Conservation (phyloP, 2,797 vertebrate species). For the Epinephelus awoara region DNA sequence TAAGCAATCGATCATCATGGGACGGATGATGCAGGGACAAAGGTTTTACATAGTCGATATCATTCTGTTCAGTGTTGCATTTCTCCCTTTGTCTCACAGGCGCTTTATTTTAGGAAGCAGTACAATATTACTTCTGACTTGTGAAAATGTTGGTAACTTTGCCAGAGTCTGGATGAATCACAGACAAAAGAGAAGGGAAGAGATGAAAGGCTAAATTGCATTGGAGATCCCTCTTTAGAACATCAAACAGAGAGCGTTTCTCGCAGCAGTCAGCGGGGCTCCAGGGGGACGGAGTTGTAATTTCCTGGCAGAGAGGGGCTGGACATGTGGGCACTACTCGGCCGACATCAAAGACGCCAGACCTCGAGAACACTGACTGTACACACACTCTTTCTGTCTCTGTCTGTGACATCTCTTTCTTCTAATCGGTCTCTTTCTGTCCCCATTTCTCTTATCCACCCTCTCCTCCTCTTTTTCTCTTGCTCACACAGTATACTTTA, state of each 20-base stretch:
- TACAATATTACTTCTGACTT: conserved; percentile 72
- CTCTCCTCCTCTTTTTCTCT: not conserved
- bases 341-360: conserved; percentile 83
- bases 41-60: conserved; percentile 1
- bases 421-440: conserved; percentile 42
- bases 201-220: conserved; percentile 87
- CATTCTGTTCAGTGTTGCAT: conserved; percentile 21
- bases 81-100: conserved; percentile 45
- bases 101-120: conserved; percentile 60
- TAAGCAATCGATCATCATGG: conserved; percentile 5
- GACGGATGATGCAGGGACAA: not conserved
- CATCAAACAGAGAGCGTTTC: conserved; percentile 83
- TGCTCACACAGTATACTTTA: conserved; percentile 14
- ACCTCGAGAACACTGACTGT: conserved; percentile 68
- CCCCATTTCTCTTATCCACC: conserved; percentile 12
- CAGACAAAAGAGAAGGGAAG: conserved; percentile 76
- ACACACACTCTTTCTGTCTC: conserved; percentile 64
- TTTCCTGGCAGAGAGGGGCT: conserved; percentile 86
- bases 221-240: conserved; percentile 85
- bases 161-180: conserved; percentile 79
- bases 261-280: conserved; percentile 82
- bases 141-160: conserved; percentile 73
- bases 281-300: conserved; percentile 81
- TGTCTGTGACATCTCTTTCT: conserved; percentile 65
- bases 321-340: conserved; percentile 84